Base-by-base conservation (phyloP, 2,888 invertebrate species). In the Cheilosia variabilis region DNA sequence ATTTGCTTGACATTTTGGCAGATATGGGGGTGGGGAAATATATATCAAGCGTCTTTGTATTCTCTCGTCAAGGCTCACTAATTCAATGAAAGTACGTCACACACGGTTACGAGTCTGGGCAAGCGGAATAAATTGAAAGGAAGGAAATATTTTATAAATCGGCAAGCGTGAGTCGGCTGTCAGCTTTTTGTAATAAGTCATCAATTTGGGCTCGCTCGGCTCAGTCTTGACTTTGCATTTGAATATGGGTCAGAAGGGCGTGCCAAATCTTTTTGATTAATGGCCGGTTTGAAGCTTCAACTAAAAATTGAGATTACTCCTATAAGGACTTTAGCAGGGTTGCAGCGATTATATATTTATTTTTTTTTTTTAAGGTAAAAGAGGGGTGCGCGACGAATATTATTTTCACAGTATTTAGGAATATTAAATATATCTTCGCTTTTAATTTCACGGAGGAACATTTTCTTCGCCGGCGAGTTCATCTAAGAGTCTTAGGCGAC, bases 51-150 rank as follows among this genome's bases (percentile, higher is more conserved):
- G 50, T 58, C 57, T 37, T 13, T 37, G 10, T 37, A 37, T 37
- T 37, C 13, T 37, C 4, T 13, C 52, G 47, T 63, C 62, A 57
- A 22, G 73, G 78, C 78, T 53, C 69, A 79, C 71, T 80, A 72
- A 76, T 86, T 86, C 71, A 60, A 66, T 45, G 52, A 71, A 76
- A 76, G 76, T 76, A 66, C 80, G 80, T 86, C 71, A 80, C 84
- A 80, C 75, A 60, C 60, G 71, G 71, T 71, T 76, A 65, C 57
- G n/a, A 65, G 52, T 53, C 69, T 41, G 43, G 31, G 63, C 57
- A 73, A 37, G 62, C 63, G 79, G 63, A 84, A 79, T 73, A 75
- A 63, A 79, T 83, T 75, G 79, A 84, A 79, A 83, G 69, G 9
- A 55, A 19, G 19, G 19, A 55, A 47, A 43, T 19, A 55, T 50